These are phyloP conservation scores for Petrocephalus zakoni DNA, from an alignment of 2,113 vertebrate species.

Conservation along the genomic window DNA sequence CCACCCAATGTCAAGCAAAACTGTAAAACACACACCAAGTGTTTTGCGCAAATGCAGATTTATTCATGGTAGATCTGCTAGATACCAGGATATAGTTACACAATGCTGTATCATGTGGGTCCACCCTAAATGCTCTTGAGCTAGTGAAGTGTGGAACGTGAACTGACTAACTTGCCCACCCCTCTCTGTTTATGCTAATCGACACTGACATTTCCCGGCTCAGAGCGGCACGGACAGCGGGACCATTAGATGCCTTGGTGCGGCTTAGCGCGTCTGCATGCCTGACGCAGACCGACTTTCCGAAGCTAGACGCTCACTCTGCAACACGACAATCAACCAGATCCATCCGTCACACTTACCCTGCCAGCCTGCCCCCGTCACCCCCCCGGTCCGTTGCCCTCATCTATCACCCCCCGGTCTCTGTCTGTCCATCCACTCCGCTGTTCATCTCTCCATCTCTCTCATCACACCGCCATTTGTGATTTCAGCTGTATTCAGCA, in stretches of 20 bases:
- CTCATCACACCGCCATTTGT: neutral
- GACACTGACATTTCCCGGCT: conserved; percentile 50
- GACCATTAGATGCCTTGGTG: conserved; percentile 27
- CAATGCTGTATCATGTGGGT: conserved; percentile 46
- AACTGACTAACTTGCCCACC: conserved; percentile 43
- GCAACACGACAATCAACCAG: neutral
- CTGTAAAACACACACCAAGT: neutral
- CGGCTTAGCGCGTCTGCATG: conserved; percentile 36
- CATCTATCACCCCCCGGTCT: conserved; percentile 34
- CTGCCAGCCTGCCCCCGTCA: neutral
- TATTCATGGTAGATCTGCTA: conserved; percentile 24
- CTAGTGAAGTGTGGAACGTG: conserved; percentile 53
- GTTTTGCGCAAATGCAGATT: neutral
- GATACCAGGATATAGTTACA: conserved; percentile 26
- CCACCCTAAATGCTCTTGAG: conserved; percentile 53
- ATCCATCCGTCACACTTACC: conserved; percentile 11
- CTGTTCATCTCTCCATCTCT: conserved; percentile 33
- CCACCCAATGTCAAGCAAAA: neutral
- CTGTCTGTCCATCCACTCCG: neutral
- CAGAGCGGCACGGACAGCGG: neutral
- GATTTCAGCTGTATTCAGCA: neutral
- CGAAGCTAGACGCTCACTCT: neutral
- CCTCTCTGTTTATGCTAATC: conserved; percentile 51
- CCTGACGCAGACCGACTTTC: neutral
- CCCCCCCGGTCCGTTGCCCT: conserved; percentile 44